Conservation (phyloP, 2,888 invertebrate species). For the Vesta saturnalis region DNA sequence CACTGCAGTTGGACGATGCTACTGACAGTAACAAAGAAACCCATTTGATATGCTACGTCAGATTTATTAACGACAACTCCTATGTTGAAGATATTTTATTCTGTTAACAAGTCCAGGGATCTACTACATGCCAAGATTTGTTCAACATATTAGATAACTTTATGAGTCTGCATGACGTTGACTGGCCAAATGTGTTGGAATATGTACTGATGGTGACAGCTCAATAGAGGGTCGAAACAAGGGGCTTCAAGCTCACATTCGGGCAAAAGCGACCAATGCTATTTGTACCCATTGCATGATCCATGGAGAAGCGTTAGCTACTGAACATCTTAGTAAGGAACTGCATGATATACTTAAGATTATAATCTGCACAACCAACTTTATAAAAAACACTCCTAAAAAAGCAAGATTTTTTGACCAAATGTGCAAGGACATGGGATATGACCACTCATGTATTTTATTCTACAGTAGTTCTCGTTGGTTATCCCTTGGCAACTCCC, state of each 20-base stretch:
- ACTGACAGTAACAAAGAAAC: constrained; percentile 26
- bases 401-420: constrained; percentile 1
- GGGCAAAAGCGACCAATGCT: constrained; percentile 32
- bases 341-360: too few relatives aligned
- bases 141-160: too few relatives aligned
- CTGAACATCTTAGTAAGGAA: constrained; percentile 8
- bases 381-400: too few relatives aligned
- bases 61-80: constrained; percentile 15
- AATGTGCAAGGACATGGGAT: constrained; percentile 14
- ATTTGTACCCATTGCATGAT: constrained; percentile 38
- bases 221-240: not conserved
- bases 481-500: constrained; percentile 28
- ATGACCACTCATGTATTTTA: constrained; percentile 17
- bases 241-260: constrained; percentile 27
- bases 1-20: constrained; percentile 20
- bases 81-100: constrained; percentile 24
- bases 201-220: not conserved
- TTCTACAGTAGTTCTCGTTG: constrained; percentile 22
- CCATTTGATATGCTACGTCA: constrained; percentile 17
- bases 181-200: constrained; percentile 8
- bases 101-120: constrained; percentile 21
- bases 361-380: too few relatives aligned
- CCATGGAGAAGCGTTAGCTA: not conserved
- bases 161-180: too few relatives aligned
- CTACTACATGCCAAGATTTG: constrained; percentile 17